Conservation (phyloP, 2,797 vertebrate genomes). For the Okamejei kenojei region DNA sequence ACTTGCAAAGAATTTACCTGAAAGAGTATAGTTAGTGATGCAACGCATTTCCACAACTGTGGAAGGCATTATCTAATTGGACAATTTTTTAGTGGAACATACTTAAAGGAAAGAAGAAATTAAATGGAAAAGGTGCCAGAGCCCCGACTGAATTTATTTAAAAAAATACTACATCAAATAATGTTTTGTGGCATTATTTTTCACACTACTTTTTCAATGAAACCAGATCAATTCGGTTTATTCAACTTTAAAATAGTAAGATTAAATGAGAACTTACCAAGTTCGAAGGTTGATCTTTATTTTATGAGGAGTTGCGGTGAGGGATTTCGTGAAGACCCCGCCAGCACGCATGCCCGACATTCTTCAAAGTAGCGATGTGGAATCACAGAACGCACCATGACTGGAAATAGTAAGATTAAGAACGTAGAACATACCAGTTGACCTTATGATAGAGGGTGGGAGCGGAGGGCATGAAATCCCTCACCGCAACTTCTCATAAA, state of each 20-base stretch:
- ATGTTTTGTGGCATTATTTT: not conserved
- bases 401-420: too few species aligned
- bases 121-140: not conserved
- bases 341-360: too few species aligned
- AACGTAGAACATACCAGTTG: too few species aligned
- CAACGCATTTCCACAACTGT: not conserved
- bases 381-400: too few species aligned
- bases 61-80: not conserved
- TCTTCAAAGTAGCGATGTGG: too few species aligned
- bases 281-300: too few species aligned
- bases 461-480: too few species aligned
- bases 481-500: too few species aligned
- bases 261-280: too few species aligned
- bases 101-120: not conserved
- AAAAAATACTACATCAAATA: not conserved
- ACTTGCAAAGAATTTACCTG: not conserved
- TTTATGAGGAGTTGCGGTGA: too few species aligned
- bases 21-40: not conserved
- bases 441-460: too few species aligned
- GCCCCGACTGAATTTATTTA: not conserved
- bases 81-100: not conserved
- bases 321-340: too few species aligned
- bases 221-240: conserved; percentile 7
- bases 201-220: not conserved
- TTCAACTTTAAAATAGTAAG: not conserved